These are phyloP conservation scores for Meda fulgida DNA, from an alignment of 2,797 vertebrate genomes.

Conservation along the genomic window DNA sequence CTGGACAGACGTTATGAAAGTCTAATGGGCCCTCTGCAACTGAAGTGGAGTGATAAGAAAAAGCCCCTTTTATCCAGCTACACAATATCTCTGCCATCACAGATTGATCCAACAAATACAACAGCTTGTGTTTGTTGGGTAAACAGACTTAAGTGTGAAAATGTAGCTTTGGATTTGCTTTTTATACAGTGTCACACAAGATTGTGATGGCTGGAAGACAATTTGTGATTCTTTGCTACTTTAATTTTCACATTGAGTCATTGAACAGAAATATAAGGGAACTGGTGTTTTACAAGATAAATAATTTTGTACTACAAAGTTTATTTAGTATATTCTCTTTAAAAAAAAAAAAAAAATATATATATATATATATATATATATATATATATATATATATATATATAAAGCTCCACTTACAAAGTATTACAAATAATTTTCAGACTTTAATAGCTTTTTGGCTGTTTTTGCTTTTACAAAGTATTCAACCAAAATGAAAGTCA, in stretches of 20 bases:
- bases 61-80: constrained; percentile 28
- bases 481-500: not conserved
- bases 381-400: no score
- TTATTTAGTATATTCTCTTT: not conserved
- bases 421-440: not conserved
- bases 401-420: not conserved
- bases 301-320: not conserved
- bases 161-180: constrained; percentile 19
- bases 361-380: no score
- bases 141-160: constrained; percentile 40
- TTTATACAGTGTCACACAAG: constrained; percentile 25
- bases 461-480: not conserved
- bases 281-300: not conserved
- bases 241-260: not conserved
- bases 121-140: constrained; percentile 41
- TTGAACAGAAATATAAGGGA: not conserved
- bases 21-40: constrained; percentile 28
- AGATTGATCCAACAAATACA: constrained; percentile 30
- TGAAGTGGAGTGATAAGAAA: constrained; percentile 27
- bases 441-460: no score
- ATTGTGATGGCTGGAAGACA: constrained; percentile 18
- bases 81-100: constrained; percentile 33
- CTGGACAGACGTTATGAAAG: constrained; percentile 30
- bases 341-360: no score
- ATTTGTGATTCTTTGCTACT: constrained; percentile 8